Evolutionary conservation across 2,888 invertebrate genomes (phyloP), one percentile per base, ranked within the genome.

Genomic region (Neoitamus cyanurus): DNA sequence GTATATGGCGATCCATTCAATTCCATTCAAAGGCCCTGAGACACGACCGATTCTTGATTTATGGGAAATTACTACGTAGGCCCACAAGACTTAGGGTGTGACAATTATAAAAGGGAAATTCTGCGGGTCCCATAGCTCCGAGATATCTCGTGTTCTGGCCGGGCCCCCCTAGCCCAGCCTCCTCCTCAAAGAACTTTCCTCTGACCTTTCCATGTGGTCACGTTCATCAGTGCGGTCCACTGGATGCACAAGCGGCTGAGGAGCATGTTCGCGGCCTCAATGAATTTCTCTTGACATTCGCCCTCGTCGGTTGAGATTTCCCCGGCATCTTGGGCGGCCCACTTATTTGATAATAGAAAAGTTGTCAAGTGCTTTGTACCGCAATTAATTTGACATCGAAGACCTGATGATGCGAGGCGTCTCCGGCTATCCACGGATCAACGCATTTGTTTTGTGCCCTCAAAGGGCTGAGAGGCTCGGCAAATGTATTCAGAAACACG

Each of bases 341-440:
- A 31, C 77, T 77, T 84, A 48, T 84, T 84, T 70, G 69, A 84
- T 68, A 48, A 84, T 78, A 36, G 30, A 85, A 84, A 84, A 84
- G 78, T 84, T 85, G 85, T 85, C 85, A 85, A 83, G 84, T 85
- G 72, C 83, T 84, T 85, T 84, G 85, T 85, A 84, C 25, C 78
- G 80, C 85, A 84, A 85, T 85, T 85, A 85, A 85, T 85, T 85
- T 83, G 84, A 85, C 85, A 85, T 85, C 84, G 83, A 83, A 72
- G 69, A 82, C 69, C 69, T 25, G 69, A 69, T 58, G 82, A 82
- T 28, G 69, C 25, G 69, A 36, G 36, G 25, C 68, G 15, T 69
- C 25, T 34, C 48, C 36, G 31, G 5, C n/a, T 37, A 28, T 28
- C 25, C 37, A 11, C 11, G n/a, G 69, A 5, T 28, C 82, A 3